These are phyloP conservation scores for Drosophila seclusa DNA, from an alignment of 2,888 invertebrate genomes.

Conservation along the genomic window DNA sequence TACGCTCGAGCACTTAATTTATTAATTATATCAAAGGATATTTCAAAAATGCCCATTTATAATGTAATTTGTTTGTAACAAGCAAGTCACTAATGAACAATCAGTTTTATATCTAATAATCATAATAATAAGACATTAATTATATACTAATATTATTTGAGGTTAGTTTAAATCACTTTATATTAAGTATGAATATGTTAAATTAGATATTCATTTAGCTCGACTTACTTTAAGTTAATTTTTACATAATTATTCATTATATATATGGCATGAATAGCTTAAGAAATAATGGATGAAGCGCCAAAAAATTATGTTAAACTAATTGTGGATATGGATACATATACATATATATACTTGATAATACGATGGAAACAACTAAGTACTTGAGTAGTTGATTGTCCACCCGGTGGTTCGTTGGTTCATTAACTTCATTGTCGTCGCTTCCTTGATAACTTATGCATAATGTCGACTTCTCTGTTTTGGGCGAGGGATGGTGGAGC, in stretches of 20 bases:
- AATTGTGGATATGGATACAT: not conserved
- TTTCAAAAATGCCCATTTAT: not conserved
- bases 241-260: not conserved
- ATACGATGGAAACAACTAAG: conserved; percentile 5
- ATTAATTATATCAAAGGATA: not conserved
- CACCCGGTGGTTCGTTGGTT: conserved; percentile 26
- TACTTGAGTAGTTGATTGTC: not conserved
- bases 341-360: not conserved
- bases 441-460: conserved; percentile 51
- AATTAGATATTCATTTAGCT: not conserved
- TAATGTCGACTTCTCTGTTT: conserved; percentile 32
- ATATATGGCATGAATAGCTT: no score
- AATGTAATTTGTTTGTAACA: not conserved
- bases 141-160: not conserved
- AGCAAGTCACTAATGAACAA: not conserved
- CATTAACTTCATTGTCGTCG: conserved; percentile 48
- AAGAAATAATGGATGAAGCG: no score
- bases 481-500: conserved; percentile 2
- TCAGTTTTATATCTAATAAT: not conserved
- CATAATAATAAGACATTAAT: not conserved
- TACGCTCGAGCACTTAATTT: conserved; percentile 6
- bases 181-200: not conserved
- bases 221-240: not conserved
- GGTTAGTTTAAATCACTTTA: not conserved
- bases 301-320: not conserved